Percentiles rank a stretch among this genome's conserved stretches.
Conservation (phyloP, 2,888 invertebrate genomes). For the Syritta pipiens region DNA sequence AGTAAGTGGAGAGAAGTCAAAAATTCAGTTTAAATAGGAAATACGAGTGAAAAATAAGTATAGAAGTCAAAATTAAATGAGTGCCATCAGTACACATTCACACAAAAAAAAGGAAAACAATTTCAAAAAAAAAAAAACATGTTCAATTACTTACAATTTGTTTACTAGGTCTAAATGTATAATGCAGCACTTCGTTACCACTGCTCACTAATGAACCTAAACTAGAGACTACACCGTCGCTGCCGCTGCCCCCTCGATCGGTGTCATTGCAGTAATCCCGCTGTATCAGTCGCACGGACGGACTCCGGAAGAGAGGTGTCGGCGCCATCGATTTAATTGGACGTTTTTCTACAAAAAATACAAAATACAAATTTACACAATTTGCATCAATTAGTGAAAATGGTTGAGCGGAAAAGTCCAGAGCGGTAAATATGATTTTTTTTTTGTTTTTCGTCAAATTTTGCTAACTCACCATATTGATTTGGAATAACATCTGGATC, state of each 20-base stretch:
- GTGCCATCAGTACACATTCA: no score
- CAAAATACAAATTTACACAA: constrained; percentile 14
- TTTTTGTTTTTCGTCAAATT: not conserved
- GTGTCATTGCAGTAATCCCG: constrained; percentile 77
- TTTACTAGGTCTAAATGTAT: constrained; percentile 80
- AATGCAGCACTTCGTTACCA: constrained; percentile 79
- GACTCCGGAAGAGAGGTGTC: constrained; percentile 78
- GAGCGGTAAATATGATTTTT: no score
- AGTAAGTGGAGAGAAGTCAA: no score
- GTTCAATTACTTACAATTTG: constrained; percentile 78
- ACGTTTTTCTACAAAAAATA: constrained; percentile 76
- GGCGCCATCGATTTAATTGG: constrained; percentile 77
- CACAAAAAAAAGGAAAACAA: no score
- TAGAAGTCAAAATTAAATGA: no score
- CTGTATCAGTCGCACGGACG: constrained; percentile 78
- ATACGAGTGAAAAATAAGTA: no score
- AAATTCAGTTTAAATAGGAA: no score
- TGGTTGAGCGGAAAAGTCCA: no score
- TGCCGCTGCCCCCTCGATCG: constrained; percentile 73
- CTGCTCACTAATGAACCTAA: constrained; percentile 75
- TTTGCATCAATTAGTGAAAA: constrained; percentile 36
- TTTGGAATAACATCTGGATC: constrained; percentile 94
- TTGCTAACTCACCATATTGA: constrained; percentile 86
- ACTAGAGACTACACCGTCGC: constrained; percentile 71
- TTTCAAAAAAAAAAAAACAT: not conserved